Percentiles rank a stretch among this genome's conserved stretches.
phyloP scores from a whole-genome alignment of 2,797 vertebrate species.

The Pampus argenteus region DNA sequence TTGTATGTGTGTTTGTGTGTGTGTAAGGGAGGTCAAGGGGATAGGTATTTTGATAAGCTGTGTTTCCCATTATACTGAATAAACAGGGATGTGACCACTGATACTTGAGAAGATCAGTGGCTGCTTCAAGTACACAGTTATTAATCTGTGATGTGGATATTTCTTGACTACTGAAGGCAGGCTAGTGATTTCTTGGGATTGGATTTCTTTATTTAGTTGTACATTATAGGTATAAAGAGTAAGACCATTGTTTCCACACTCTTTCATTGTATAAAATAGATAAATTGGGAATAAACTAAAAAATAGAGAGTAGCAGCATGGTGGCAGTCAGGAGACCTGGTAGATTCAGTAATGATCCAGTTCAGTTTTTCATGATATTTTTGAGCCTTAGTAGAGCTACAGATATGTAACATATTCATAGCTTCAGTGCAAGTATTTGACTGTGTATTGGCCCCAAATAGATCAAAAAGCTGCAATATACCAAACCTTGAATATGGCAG shows the following conservation, averaged over 20 bases:
- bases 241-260: too few species aligned
- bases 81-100: not conserved
- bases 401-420: not conserved
- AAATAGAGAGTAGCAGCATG: not conserved
- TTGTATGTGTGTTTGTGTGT: not conserved
- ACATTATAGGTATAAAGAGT: not conserved
- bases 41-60: slow-evolving; percentile 10
- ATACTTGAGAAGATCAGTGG: slow-evolving; percentile 10
- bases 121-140: not conserved
- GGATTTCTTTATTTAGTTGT: not conserved
- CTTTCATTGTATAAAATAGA: not conserved
- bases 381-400: not conserved
- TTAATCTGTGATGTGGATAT: not conserved
- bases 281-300: not conserved
- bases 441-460: not conserved
- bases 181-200: not conserved
- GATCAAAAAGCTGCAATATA: not conserved
- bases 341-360: too few species aligned
- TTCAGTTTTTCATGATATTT: not conserved
- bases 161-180: not conserved
- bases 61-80: slow-evolving; percentile 34
- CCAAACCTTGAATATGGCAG: not conserved
- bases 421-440: not conserved
- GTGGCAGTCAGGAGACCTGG: not conserved
- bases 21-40: slow-evolving; percentile 16